These are phyloP conservation scores for Heliothis peltigera DNA, from an alignment of 2,888 invertebrate genomes.

Conservation along the genomic window DNA sequence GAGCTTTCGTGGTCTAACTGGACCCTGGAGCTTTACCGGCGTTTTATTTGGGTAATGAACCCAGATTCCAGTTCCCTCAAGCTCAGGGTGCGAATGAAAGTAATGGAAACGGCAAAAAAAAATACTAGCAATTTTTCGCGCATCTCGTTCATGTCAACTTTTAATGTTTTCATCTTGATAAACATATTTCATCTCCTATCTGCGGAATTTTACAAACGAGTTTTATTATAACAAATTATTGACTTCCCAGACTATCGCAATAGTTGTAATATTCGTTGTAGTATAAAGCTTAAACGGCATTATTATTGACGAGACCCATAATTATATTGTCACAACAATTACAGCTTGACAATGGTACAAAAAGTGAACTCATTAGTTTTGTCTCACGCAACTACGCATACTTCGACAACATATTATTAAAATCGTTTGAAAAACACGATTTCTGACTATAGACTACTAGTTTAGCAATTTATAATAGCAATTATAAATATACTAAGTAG, in stretches of 20 bases:
- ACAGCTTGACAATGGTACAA: slow-evolving; percentile 50
- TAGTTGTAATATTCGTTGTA: slow-evolving; percentile 21
- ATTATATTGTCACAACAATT: slow-evolving; percentile 49
- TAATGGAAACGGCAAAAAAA: too few relatives aligned
- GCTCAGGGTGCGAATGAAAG: too few relatives aligned
- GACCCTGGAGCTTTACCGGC: too few relatives aligned
- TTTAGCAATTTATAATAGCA: background rate
- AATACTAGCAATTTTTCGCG: too few relatives aligned
- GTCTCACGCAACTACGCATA: slow-evolving; percentile 35
- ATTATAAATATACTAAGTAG: too few relatives aligned
- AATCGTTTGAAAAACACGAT: slow-evolving; percentile 1
- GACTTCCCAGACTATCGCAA: slow-evolving; percentile 9
- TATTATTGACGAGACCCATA: slow-evolving; percentile 24
- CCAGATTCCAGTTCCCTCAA: too few relatives aligned
- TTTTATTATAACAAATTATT: background rate
- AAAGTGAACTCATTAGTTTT: slow-evolving; percentile 26
- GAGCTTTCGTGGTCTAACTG: too few relatives aligned
- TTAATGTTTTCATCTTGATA: too few relatives aligned
- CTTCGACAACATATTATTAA: slow-evolving; percentile 36
- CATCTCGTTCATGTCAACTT: too few relatives aligned
- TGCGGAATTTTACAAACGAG: background rate
- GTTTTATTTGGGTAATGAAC: too few relatives aligned
- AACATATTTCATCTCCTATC: too few relatives aligned
- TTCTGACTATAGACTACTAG: slow-evolving; percentile 1
- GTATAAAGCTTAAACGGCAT: slow-evolving; percentile 17